Base-by-base conservation (phyloP, 1,140 invertebrate species). In the Aricia agestis region DNA sequence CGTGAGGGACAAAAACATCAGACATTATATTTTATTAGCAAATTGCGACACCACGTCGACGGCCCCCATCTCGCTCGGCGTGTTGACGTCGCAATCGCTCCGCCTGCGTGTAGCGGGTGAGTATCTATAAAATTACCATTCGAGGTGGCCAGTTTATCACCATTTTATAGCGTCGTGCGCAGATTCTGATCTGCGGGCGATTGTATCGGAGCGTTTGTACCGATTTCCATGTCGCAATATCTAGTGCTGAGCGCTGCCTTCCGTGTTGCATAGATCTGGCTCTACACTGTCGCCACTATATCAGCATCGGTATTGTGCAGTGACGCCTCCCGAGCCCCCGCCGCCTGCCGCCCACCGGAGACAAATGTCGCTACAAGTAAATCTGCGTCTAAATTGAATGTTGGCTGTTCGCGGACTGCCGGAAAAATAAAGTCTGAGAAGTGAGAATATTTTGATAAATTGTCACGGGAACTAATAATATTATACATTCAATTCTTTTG, bases 121-220 rank as follows among this genome's bases (percentile, higher is more conserved):
- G 6, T 36, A 36, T 7, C 36, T 36, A 36, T 36, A 13, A 52
- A 52, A 52, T 52, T 52, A 52, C 45, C 45, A 52, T 52, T 52
- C 45, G 45, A 52, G 45, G 45, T 52, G 45, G 45, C 45, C 41
- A 52, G 45, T 52, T 52, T 52, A 52, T 52, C 45, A 52, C 45
- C 45, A 52, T 52, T 52, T 52, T 52, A 52, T 52, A 52, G 13
- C 45, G 11, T 52, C 45, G 45, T 52, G 45, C 45, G 45, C 45
- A 52, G 45, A 52, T 52, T 52, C 13, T 52, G 45, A 52, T 52
- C 45, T 52, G 45, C 45, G 10, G 45, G 7, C 45, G 45, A 52
- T 52, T 52, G 9, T 52, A 52, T 52, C 45, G 45, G 45, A 52
- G 45, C 45, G 45, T 52, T 52, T 52, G 13, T 52, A 15, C 45